phyloP scores from a whole-genome alignment of 2,113 vertebrate species.

The Chaetorhynchus papuensis region DNA sequence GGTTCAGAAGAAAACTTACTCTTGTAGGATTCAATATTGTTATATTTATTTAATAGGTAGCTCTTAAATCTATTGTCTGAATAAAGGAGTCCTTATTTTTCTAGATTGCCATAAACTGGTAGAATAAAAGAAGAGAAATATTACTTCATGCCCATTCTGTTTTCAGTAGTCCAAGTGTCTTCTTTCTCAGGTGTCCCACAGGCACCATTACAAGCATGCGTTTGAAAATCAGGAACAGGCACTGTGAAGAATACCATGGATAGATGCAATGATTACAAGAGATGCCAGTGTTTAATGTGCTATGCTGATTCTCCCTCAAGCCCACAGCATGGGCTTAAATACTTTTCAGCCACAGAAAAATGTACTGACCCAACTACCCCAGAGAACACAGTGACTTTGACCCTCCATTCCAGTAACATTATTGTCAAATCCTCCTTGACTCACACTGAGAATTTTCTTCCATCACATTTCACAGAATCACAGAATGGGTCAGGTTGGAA shows the following conservation, averaged over 20 bases:
- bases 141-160: not conserved
- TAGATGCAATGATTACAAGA: not conserved
- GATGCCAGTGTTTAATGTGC: not conserved
- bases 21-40: not conserved
- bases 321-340: not conserved
- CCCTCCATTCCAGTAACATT: not conserved
- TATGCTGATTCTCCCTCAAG: not conserved
- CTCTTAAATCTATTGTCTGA: not conserved
- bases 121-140: not conserved
- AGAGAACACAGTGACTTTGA: not conserved
- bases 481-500: not conserved
- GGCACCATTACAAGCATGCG: not conserved
- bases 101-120: not conserved
- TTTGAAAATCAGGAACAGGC: not conserved
- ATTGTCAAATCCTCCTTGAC: accelerated
- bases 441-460: not conserved
- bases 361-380: no score
- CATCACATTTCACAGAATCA: not conserved
- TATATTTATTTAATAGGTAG: not conserved
- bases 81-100: not conserved
- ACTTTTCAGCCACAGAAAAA: not conserved
- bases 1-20: not conserved
- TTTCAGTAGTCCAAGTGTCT: not conserved
- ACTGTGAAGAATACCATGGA: not conserved
- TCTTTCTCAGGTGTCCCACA: not conserved